A percentile compares a stretch with the other conserved stretches of the same genome.
Evolutionary conservation across 2,797 vertebrate species (phyloP).

Genomic region (Pachyuromys duprasi): DNA sequence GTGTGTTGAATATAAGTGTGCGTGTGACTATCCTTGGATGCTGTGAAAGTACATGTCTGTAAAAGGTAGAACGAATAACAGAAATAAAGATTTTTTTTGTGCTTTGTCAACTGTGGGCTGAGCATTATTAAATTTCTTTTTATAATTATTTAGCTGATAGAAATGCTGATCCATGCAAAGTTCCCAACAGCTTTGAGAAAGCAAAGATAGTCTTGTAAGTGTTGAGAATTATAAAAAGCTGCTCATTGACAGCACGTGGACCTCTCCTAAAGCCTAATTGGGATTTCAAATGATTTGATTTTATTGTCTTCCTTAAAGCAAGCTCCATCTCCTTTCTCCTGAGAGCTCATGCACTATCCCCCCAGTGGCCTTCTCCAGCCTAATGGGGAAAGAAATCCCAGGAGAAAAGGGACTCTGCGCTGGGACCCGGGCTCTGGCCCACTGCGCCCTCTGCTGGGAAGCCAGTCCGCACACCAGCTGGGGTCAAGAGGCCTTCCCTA

Average conservation of each 20-base stretch:
- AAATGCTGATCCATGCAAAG: slow-evolving; percentile 87
- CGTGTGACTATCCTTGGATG: slow-evolving; percentile 81
- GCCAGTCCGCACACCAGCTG: accelerated
- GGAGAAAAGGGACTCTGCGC: neutral
- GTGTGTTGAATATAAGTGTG: neutral
- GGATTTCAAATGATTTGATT: slow-evolving; percentile 85
- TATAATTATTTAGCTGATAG: slow-evolving; percentile 89
- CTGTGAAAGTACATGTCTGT: slow-evolving; percentile 86
- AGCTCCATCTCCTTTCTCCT: slow-evolving; percentile 70
- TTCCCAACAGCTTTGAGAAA: slow-evolving; percentile 85
- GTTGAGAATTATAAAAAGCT: slow-evolving; percentile 85
- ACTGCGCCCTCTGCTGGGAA: neutral
- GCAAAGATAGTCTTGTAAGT: slow-evolving; percentile 82
- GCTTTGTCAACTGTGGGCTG: slow-evolving; percentile 89
- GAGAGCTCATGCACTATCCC: neutral
- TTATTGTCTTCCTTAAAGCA: slow-evolving; percentile 73
- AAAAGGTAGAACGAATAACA: slow-evolving; percentile 88
- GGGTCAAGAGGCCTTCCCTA: neutral
- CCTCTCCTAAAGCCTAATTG: slow-evolving; percentile 87
- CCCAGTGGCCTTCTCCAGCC: neutral
- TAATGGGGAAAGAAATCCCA: neutral
- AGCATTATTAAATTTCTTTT: slow-evolving; percentile 89
- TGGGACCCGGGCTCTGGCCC: accelerated
- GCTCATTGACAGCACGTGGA: slow-evolving; percentile 84
- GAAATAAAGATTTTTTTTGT: slow-evolving; percentile 86